Conservation (phyloP, 2,797 vertebrate species). For the Arnoldichthys spilopterus region DNA sequence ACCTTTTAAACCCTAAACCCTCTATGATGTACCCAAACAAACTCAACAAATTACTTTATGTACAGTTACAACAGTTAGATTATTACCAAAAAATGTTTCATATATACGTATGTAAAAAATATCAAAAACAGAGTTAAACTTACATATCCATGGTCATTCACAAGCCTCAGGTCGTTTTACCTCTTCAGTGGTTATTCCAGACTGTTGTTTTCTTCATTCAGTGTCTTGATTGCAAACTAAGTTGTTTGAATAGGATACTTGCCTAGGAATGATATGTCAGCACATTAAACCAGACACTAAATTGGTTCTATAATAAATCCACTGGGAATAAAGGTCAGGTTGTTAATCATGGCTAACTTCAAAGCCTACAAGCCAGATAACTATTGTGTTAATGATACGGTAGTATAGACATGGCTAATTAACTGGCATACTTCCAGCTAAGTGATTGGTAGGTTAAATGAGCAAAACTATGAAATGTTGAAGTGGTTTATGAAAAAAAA, state of each 20-base stretch:
- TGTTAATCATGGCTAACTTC: conserved; percentile 16
- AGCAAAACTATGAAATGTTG: neutral
- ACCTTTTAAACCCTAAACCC: neutral
- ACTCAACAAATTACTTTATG: neutral
- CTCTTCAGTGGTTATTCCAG: neutral
- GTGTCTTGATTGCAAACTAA: neutral
- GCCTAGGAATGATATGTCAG: neutral
- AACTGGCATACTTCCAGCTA: neutral
- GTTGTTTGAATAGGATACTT: neutral
- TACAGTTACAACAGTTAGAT: too few relatives aligned
- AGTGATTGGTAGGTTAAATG: neutral
- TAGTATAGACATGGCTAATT: neutral
- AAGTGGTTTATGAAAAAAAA: neutral
- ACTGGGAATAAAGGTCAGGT: neutral
- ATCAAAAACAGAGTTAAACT: neutral
- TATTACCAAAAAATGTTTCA: too few relatives aligned
- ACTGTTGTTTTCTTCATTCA: neutral
- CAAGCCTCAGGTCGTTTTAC: neutral
- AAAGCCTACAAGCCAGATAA: conserved; percentile 8
- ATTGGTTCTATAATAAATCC: neutral
- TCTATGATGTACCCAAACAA: neutral
- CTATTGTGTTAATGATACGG: neutral
- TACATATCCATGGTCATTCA: neutral
- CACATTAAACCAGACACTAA: conserved; percentile 6
- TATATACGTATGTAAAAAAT: too few relatives aligned